These are phyloP conservation scores for Congeria kusceri DNA, from an alignment of 2,888 invertebrate species.

Conservation along the genomic window DNA sequence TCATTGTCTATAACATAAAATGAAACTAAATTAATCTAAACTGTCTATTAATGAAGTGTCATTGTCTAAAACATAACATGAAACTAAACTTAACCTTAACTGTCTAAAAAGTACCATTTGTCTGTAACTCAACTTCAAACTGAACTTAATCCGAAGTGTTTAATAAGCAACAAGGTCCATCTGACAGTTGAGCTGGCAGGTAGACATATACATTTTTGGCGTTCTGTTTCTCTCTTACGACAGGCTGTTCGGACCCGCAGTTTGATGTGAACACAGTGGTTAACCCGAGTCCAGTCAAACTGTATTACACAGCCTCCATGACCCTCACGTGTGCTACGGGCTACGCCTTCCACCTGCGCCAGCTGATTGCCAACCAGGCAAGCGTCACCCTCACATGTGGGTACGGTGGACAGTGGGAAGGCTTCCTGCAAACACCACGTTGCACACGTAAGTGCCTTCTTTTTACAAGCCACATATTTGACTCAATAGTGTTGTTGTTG, in stretches of 20 bases:
- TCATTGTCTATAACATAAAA: too few relatives aligned
- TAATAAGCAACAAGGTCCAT: too few relatives aligned
- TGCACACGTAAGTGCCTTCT: slow-evolving; percentile 48
- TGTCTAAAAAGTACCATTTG: background rate
- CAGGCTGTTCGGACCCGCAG: slow-evolving; percentile 72
- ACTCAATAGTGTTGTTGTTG: too few relatives aligned
- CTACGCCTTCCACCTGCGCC: slow-evolving; percentile 68
- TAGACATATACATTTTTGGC: too few relatives aligned
- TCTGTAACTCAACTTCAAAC: background rate
- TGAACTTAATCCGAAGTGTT: background rate
- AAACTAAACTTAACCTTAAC: too few relatives aligned
- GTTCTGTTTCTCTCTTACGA: too few relatives aligned
- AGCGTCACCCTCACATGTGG: slow-evolving; percentile 61
- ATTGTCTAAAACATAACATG: too few relatives aligned
- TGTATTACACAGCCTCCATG: slow-evolving; percentile 60
- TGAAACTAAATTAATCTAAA: too few relatives aligned
- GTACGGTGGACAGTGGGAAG: slow-evolving; percentile 72
- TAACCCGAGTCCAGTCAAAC: background rate
- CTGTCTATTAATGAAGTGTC: too few relatives aligned
- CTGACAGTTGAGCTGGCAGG: too few relatives aligned
- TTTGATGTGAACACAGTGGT: slow-evolving; percentile 59
- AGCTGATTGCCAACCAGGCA: slow-evolving; percentile 39
- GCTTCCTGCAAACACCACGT: slow-evolving; percentile 45
- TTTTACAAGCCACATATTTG: background rate
- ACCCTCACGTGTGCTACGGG: slow-evolving; percentile 68